Evolutionary conservation across 2,888 invertebrate species (phyloP).

Genomic region (Elysia crispata): DNA sequence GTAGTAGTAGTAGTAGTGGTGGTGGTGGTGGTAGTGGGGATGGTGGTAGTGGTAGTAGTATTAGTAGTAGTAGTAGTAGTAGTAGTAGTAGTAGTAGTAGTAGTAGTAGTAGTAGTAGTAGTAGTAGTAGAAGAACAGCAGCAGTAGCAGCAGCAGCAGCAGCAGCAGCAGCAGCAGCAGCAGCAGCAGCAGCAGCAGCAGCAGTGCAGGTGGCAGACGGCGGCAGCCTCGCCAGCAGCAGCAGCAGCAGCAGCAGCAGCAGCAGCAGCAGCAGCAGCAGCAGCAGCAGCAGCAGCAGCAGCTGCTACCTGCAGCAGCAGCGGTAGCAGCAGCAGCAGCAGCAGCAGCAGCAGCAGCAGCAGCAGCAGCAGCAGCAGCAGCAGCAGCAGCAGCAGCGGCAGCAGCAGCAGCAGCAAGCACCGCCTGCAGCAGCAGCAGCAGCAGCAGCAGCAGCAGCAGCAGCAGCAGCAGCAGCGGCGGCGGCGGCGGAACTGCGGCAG

Average conservation of each 20-base stretch:
- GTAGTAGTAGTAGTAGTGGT: slow-evolving; percentile 27
- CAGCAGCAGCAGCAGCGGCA: no score
- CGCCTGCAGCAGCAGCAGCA: no score
- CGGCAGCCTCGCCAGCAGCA: neutral
- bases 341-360: no score
- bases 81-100: slow-evolving; percentile 14
- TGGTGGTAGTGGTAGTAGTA: slow-evolving; percentile 14
- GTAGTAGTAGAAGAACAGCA: neutral
- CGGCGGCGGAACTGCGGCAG: no score
- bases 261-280: slow-evolving; percentile 13
- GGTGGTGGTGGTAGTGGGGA: neutral
- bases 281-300: slow-evolving; percentile 11
- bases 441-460: no score
- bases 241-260: slow-evolving; percentile 1
- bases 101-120: neutral
- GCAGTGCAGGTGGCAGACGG: neutral
- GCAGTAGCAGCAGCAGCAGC: neutral
- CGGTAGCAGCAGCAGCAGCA: no score
- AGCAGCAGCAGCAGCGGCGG: no score
- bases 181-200: slow-evolving; percentile 10
- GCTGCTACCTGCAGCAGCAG: no score
- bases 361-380: no score
- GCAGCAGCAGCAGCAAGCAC: no score
- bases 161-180: slow-evolving; percentile 13
- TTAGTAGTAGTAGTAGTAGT: slow-evolving; percentile 11